Evolutionary conservation across 2,888 invertebrate genomes (phyloP).

Genomic region (Argyra leucocephala): DNA sequence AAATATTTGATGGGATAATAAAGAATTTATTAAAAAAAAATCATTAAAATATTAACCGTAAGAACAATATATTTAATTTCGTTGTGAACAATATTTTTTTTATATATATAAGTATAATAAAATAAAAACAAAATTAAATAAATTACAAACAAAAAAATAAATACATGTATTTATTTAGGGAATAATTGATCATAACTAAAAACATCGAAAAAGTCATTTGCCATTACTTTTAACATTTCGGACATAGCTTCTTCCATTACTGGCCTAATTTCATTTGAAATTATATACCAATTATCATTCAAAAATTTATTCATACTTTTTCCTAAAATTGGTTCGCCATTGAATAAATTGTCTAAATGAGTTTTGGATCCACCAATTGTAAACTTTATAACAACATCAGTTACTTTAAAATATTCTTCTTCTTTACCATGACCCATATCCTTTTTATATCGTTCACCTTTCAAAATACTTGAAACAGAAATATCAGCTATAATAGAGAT

Average conservation of each 20-base stretch:
- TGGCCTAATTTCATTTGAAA: conserved; percentile 61
- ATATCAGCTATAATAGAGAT: conserved; percentile 51
- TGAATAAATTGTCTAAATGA: conserved; percentile 61
- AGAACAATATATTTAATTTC: too few relatives aligned
- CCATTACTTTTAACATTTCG: conserved; percentile 49
- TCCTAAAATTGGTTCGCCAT: conserved; percentile 59
- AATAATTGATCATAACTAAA: conserved; percentile 50
- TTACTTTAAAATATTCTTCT: conserved; percentile 52
- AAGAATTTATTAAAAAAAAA: too few relatives aligned
- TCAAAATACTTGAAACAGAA: conserved; percentile 52
- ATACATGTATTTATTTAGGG: conserved; percentile 34
- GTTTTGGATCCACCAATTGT: conserved; percentile 56
- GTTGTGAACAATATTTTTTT: too few relatives aligned
- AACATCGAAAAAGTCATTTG: conserved; percentile 51
- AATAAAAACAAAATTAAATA: too few relatives aligned
- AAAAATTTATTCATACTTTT: conserved; percentile 64
- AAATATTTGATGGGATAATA: too few relatives aligned
- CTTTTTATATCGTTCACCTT: conserved; percentile 49
- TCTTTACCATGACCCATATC: conserved; percentile 32
- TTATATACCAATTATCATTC: conserved; percentile 66
- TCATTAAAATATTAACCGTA: too few relatives aligned
- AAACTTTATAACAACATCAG: conserved; percentile 57
- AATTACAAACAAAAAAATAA: too few relatives aligned
- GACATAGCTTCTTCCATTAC: conserved; percentile 57
- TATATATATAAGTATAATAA: too few relatives aligned